Evolutionary conservation across 2,888 invertebrate genomes (phyloP).

Genomic region (Andrena bucephala): DNA sequence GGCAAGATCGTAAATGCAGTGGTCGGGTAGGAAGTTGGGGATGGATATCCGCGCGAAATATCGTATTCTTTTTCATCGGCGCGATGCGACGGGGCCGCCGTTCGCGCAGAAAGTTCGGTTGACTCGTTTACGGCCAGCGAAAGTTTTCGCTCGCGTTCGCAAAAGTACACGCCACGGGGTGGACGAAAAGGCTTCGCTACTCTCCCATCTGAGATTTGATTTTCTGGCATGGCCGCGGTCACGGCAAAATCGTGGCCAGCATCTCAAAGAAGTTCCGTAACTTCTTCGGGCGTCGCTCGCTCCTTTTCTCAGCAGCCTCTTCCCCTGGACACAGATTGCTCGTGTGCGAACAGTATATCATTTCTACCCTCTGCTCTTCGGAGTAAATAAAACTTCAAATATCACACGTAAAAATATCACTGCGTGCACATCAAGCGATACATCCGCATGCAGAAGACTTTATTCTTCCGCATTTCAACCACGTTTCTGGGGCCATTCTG

Average conservation of each 20-base stretch:
- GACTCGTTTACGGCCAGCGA: conserved; percentile 65
- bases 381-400: too few species aligned
- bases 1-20: conserved; percentile 6
- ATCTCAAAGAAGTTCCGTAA: conserved; percentile 56
- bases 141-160: conserved; percentile 70
- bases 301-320: neutral
- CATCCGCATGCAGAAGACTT: too few species aligned
- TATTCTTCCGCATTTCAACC: too few species aligned
- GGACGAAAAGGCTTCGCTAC: conserved; percentile 46
- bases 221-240: conserved; percentile 63
- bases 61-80: conserved; percentile 54
- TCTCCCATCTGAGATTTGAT: conserved; percentile 63
- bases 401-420: too few species aligned
- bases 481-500: too few species aligned
- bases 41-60: conserved; percentile 44
- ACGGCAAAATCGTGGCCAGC: conserved; percentile 67
- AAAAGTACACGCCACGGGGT: conserved; percentile 52
- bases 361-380: too few species aligned
- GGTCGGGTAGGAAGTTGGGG: neutral
- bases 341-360: neutral
- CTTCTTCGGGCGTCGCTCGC: conserved; percentile 13
- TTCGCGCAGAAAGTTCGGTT: conserved; percentile 51
- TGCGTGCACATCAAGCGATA: too few species aligned
- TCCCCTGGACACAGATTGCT: neutral
- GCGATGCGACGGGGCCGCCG: neutral